Evolutionary conservation across 2,888 invertebrate genomes (phyloP).

Genomic region (Busseola fusca): DNA sequence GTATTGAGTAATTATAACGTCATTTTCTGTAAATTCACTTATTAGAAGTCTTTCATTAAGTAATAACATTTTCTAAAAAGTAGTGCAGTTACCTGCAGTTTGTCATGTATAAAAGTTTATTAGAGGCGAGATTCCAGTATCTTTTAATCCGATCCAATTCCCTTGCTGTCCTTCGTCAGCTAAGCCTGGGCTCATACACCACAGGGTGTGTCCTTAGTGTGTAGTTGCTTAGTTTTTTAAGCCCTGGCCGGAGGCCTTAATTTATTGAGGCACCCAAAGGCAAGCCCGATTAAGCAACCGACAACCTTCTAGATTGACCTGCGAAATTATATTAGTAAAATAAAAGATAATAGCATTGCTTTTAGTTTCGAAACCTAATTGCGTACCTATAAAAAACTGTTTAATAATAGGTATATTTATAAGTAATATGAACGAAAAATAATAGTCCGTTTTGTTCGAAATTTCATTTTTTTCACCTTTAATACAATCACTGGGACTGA

Average conservation of each 20-base stretch:
- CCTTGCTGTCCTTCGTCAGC: too few species aligned
- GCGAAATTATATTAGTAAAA: too few species aligned
- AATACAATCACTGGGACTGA: neutral
- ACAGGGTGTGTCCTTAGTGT: neutral
- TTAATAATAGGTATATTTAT: neutral
- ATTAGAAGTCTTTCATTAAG: too few species aligned
- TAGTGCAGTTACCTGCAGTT: neutral
- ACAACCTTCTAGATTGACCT: too few species aligned
- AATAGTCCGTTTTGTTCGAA: neutral
- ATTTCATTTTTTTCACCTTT: neutral
- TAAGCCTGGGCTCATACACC: too few species aligned
- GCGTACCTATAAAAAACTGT: too few species aligned
- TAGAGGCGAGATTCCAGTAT: neutral
- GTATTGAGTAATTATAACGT: too few species aligned
- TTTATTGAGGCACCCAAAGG: neutral
- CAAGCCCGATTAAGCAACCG: too few species aligned
- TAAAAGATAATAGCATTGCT: too few species aligned
- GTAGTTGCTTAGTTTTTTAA: neutral
- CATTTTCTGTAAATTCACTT: too few species aligned
- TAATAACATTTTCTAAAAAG: too few species aligned
- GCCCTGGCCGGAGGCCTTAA: neutral
- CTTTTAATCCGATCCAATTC: neutral
- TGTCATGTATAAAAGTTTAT: neutral
- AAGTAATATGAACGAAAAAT: neutral
- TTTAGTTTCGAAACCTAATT: neutral